Percentiles rank a stretch among this genome's conserved stretches.
Evolutionary conservation across 2,113 vertebrate genomes (phyloP).

Genomic region (Bufo gargarizans): DNA sequence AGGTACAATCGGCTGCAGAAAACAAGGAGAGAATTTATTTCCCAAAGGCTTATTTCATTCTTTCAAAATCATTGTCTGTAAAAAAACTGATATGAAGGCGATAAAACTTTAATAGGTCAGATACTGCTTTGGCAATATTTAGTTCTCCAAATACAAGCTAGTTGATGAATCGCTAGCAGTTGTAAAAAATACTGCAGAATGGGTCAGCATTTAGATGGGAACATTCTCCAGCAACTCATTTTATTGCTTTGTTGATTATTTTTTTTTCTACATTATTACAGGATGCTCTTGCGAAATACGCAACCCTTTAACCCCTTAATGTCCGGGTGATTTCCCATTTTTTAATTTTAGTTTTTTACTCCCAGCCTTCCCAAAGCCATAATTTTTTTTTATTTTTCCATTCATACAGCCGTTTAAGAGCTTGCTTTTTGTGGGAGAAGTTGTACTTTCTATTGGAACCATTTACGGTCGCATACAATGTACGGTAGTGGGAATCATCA

Average conservation of each 20-base stretch:
- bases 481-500: no score
- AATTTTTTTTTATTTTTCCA: no score
- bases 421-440: no score
- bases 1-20: slow-evolving; percentile 12
- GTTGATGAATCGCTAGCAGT: slow-evolving; percentile 42
- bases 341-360: no score
- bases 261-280: neutral
- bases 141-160: slow-evolving; percentile 19
- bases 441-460: no score
- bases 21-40: slow-evolving; percentile 40
- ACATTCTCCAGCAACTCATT: neutral
- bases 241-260: slow-evolving; percentile 21
- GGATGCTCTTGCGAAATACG: neutral
- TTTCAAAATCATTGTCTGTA: slow-evolving; percentile 44
- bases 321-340: no score
- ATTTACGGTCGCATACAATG: no score
- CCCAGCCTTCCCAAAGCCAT: no score
- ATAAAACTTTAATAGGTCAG: slow-evolving; percentile 48
- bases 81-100: slow-evolving; percentile 31
- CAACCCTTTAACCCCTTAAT: no score
- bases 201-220: neutral
- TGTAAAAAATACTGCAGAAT: slow-evolving; percentile 18
- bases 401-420: no score
- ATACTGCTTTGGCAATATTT: slow-evolving; percentile 40
- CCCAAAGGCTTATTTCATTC: slow-evolving; percentile 30